Evolutionary conservation across 2,113 vertebrate genomes (phyloP).

Genomic region (Carollia perspicillata): DNA sequence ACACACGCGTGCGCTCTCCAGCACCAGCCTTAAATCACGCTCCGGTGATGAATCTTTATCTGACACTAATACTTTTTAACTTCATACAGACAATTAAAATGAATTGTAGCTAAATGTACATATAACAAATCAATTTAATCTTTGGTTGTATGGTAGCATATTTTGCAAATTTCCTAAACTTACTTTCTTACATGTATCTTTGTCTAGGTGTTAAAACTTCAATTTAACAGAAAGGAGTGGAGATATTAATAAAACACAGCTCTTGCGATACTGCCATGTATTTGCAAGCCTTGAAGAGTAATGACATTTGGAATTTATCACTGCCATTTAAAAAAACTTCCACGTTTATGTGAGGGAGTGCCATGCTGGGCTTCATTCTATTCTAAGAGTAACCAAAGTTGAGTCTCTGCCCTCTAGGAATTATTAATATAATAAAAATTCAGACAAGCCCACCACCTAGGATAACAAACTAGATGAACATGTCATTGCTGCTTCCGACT

Average conservation of each 20-base stretch:
- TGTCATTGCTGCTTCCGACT: not conserved
- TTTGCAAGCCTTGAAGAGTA: not conserved
- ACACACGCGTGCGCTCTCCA: constrained; percentile 83
- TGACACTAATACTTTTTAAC: constrained; percentile 87
- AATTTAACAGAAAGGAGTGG: constrained; percentile 13
- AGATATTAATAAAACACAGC: not conserved
- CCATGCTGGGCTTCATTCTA: constrained; percentile 48
- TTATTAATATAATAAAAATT: constrained; percentile 46
- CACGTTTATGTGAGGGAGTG: constrained; percentile 44
- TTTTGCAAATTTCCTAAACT: constrained; percentile 77
- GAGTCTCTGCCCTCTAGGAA: constrained; percentile 48
- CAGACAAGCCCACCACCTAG: not conserved
- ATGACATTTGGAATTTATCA: constrained; percentile 50
- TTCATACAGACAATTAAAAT: constrained; percentile 88
- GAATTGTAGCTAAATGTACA: constrained; percentile 85
- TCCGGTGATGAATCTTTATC: constrained; percentile 83
- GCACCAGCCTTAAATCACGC: constrained; percentile 80
- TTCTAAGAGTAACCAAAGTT: constrained; percentile 34
- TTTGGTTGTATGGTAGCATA: constrained; percentile 68
- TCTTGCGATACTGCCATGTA: not conserved
- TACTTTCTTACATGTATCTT: constrained; percentile 65
- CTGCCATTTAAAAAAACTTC: constrained; percentile 45
- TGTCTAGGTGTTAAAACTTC: constrained; percentile 63
- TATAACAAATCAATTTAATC: constrained; percentile 81
- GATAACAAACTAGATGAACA: not conserved